Evolutionary conservation across 2,797 vertebrate genomes (phyloP).

Genomic region (Peromyscus attwateri): DNA sequence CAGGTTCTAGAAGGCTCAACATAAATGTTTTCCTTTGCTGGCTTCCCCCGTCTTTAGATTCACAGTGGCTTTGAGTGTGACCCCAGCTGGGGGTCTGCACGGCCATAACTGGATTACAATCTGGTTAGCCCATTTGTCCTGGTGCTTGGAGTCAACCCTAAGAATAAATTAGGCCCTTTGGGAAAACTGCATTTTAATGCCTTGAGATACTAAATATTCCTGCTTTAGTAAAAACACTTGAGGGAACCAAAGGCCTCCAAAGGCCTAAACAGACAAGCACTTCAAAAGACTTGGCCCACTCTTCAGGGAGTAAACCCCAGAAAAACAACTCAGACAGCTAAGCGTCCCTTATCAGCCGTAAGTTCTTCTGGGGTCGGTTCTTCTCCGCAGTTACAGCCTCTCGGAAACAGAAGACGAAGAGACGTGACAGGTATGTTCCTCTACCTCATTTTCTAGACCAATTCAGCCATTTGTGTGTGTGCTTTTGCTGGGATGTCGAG

Average conservation of each 20-base stretch:
- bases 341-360: background rate
- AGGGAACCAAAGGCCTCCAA: constrained; percentile 57
- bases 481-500: background rate
- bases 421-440: background rate
- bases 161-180: constrained; percentile 71
- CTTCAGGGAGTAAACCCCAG: constrained; percentile 39
- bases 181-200: constrained; percentile 73
- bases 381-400: constrained; percentile 28
- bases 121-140: constrained; percentile 60
- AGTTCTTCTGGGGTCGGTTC: background rate
- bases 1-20: background rate
- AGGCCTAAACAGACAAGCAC: background rate
- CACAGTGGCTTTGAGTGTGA: background rate
- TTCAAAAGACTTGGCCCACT: constrained; percentile 62
- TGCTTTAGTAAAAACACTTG: constrained; percentile 71
- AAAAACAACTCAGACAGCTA: constrained; percentile 36
- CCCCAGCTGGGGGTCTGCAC: background rate
- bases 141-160: constrained; percentile 36
- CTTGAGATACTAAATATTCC: constrained; percentile 65
- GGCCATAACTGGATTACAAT: constrained; percentile 53
- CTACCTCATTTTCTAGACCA: background rate
- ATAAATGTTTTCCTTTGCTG: background rate
- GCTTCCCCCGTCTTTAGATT: background rate
- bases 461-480: background rate
- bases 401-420: constrained; percentile 46